Base-by-base conservation (phyloP, 1,140 invertebrate species). In the Archegozetes longisetosus region DNA sequence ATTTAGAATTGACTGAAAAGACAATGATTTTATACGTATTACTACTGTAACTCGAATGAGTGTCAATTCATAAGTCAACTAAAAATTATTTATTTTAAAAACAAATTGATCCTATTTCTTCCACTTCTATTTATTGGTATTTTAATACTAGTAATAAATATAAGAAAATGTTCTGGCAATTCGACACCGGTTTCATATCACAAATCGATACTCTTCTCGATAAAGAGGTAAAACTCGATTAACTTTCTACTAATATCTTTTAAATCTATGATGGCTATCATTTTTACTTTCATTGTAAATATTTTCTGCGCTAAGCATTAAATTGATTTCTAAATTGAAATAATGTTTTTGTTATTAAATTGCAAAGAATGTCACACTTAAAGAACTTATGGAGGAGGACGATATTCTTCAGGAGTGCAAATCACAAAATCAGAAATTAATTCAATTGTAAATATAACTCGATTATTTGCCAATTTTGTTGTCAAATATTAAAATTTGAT, bases 391-490 rank as follows among this genome's bases (percentile, higher is more conserved):
- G 77, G 86, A 95, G 71, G 85, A 91, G 73, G 89, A 93, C 71
- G 88, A 94, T 73, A 86, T 96, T 69, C 77, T 97, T 62, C 88
- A 92, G 73, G 90, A 97, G 80, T 93, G 90, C 73, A 91, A 89
- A 77, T 82, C 81, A 63, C 86, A 88, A 71, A 94, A 93, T 72
- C 88, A 85, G 73, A 86, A 84, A 67, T 76, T 97, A 59, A 80
- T 94, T 64, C 87, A 88, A 68, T 94, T 86, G 90, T 94, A 80
- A 86, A 86, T 83, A 55, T 22, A 53, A 32, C 58, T 26, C 6
- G 20, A n/a, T 27, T 25, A 9, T 61, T 32, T 55, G 22, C 40
- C 55, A 23, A 27, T 50, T 57, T 53, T 2, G 25, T 14, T 20
- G 20, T 2, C 40, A 40, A 50, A 12, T 57, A 40, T 14, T 47